phyloP scores from a whole-genome alignment of 2,888 invertebrate genomes.

The Agrotis ipsilon region DNA sequence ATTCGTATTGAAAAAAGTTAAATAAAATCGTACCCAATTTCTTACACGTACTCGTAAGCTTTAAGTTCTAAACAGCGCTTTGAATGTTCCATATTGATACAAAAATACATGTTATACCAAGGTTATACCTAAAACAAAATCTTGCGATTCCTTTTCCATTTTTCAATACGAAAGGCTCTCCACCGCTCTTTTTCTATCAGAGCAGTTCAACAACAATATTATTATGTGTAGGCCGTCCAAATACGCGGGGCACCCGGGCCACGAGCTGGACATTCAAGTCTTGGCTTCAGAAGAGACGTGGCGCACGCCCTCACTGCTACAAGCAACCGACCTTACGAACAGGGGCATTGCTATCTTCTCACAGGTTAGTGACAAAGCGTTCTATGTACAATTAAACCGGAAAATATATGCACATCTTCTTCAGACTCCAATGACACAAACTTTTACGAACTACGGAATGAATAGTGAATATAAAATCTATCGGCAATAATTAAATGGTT shows the following conservation, averaged over 20 bases:
- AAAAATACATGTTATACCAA: not conserved
- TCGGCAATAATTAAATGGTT: not conserved
- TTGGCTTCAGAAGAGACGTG: conserved; percentile 96
- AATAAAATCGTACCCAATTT: not conserved
- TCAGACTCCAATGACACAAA: too few species aligned
- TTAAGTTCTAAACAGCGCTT: too few species aligned
- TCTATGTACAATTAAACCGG: too few species aligned
- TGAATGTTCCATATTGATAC: not conserved
- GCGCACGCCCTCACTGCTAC: conserved; percentile 95
- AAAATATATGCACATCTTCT: too few species aligned
- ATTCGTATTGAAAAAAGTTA: conserved; percentile 19
- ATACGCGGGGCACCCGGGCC: conserved; percentile 92
- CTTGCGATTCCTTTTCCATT: not conserved
- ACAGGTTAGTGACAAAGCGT: conserved; percentile 87
- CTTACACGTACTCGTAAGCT: not conserved
- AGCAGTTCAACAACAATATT: not conserved
- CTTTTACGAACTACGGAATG: too few species aligned
- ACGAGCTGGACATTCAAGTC: conserved; percentile 94
- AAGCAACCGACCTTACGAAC: conserved; percentile 92
- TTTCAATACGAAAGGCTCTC: conserved; percentile 22
- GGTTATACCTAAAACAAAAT: not conserved
- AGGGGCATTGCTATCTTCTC: conserved; percentile 95
- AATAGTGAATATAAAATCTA: too few species aligned
- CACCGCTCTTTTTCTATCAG: not conserved
- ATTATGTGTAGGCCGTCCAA: conserved; percentile 81